Base-by-base conservation (phyloP, 2,797 vertebrate genomes). In the Melopsittacus undulatus region DNA sequence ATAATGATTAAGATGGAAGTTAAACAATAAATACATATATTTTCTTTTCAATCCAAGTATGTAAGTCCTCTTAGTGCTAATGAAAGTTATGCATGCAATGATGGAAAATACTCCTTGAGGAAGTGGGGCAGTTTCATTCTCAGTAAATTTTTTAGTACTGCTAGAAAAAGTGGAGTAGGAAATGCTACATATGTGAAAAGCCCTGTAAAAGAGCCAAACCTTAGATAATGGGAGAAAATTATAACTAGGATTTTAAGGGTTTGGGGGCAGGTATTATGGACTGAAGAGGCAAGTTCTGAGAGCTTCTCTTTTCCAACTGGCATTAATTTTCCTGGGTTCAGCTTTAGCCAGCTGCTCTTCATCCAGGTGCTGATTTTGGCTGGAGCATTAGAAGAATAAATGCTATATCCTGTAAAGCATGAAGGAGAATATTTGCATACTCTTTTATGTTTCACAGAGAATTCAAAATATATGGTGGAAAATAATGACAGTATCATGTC, bases 341-440 rank as follows among this genome's bases (percentile, higher is more conserved):
- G 94, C 94, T 93, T 94, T 83, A 95, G 76, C 87, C 94, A 96
- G 79, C 92, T 95, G 96, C 89, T 97, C 72, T 94, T 93, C 76
- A 96, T 83, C 89, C 95, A 97, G 92, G 94, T 96, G 94, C 91
- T 93, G 94, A 78, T 96, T 97, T 96, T 97, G 96, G 92, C 95
- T 96, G 59, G 73, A 92, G 40, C 45, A 34, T 38, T 83, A 36
- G 87, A 69, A 92, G 82, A 69, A 96, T 95, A 96, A 93, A 93
- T 0, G 89, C 73, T 95, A 95, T 96, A 95, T 97, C 95, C 95
- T 95, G 92, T 94, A 92, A 94, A 95, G 57, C 94, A 83, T 96
- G 92, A 93, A 96, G 87, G 64, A 96, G 94, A 92, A 66, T 89
- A 97, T 97, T 96, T 96, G 94, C 95, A 96, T 96, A 96, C 40